A percentile compares a stretch with the other conserved stretches of the same genome.
Conservation (phyloP, 2,888 invertebrate species). For the Lasioglossum leucozonium region DNA sequence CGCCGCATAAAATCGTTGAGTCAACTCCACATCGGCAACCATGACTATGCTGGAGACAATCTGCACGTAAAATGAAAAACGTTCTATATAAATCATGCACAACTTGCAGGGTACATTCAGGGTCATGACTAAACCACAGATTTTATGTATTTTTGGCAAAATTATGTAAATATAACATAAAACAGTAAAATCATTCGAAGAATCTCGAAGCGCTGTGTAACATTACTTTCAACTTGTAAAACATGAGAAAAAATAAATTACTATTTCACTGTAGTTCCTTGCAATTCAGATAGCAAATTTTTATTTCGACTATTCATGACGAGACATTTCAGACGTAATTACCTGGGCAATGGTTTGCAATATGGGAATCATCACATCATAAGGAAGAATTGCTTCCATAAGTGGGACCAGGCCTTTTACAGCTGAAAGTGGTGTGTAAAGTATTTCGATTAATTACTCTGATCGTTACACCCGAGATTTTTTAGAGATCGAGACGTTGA, state of each 20-base stretch:
- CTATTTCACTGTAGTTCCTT: background rate
- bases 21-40: conserved; percentile 62
- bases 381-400: background rate
- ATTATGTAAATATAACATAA: no score
- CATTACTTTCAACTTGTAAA: no score
- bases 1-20: conserved; percentile 55
- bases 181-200: no score
- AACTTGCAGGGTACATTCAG: background rate
- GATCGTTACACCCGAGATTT: background rate
- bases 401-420: no score
- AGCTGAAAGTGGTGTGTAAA: background rate
- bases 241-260: no score
- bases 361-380: rapidly evolving
- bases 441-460: no score
- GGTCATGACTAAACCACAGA: no score
- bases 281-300: background rate
- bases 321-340: background rate
- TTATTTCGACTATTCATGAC: background rate
- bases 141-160: no score
- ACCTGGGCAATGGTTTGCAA: background rate
- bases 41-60: conserved; percentile 53
- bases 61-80: conserved; percentile 28
- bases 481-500: background rate
- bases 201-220: no score
- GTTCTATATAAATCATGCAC: background rate